Evolutionary conservation across 2,797 vertebrate species (phyloP).

Genomic region (Melanotaenia pygmaea): DNA sequence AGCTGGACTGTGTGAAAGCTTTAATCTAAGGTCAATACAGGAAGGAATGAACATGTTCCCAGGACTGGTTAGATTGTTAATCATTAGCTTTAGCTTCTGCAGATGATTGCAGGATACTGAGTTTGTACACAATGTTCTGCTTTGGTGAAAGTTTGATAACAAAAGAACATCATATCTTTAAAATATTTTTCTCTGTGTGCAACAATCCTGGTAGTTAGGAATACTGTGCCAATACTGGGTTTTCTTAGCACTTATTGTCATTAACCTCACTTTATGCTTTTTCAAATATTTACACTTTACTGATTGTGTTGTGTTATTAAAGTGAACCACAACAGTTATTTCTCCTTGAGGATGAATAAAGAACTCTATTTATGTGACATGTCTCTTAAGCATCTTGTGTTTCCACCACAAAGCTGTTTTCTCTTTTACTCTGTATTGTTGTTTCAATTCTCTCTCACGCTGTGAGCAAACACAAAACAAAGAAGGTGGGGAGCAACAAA

Average conservation of each 20-base stretch:
- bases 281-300: no score
- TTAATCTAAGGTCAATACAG: slow-evolving; percentile 17
- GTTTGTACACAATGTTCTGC: slow-evolving; percentile 11
- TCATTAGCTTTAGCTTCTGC: slow-evolving; percentile 28
- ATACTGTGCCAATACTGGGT: no score
- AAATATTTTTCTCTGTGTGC: no score
- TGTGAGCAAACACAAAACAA: neutral
- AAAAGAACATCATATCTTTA: no score
- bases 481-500: neutral
- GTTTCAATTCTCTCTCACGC: neutral
- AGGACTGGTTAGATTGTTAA: slow-evolving; percentile 20
- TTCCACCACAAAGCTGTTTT: neutral
- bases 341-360: neutral
- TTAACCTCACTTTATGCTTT: no score
- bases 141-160: neutral
- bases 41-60: slow-evolving; percentile 3
- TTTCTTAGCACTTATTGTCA: no score
- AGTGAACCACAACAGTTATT: neutral
- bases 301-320: no score
- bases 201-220: no score
- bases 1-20: slow-evolving; percentile 17
- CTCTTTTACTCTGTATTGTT: neutral
- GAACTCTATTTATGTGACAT: neutral
- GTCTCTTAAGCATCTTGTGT: neutral
- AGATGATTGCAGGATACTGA: neutral